Evolutionary conservation across 2,888 invertebrate genomes (phyloP).

Genomic region (Pyralis farinalis): DNA sequence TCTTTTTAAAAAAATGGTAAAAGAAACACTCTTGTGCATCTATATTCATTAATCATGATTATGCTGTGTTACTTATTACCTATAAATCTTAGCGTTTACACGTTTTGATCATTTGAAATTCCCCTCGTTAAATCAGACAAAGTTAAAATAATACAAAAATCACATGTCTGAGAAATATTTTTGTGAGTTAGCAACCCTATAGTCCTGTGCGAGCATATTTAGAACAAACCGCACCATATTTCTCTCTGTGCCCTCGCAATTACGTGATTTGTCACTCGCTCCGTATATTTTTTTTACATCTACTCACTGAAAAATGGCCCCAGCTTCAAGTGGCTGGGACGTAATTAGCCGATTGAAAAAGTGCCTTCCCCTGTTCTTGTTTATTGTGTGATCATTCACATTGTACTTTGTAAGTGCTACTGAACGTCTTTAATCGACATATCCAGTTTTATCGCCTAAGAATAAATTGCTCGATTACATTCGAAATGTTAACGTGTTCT

Average conservation of each 20-base stretch:
- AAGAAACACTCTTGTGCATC: no score
- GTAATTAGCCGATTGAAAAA: conserved; percentile 73
- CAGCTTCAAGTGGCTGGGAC: conserved; percentile 51
- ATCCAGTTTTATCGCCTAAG: conserved; percentile 27
- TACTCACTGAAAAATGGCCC: conserved; percentile 64
- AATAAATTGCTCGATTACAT: conserved; percentile 11
- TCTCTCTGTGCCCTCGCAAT: conserved; percentile 75
- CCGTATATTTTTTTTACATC: conserved; percentile 48
- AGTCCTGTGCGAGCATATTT: conserved; percentile 59
- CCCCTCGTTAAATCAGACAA: no score
- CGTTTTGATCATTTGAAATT: no score
- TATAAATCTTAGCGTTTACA: no score
- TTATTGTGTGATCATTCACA: conserved; percentile 44
- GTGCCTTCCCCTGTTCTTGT: conserved; percentile 57
- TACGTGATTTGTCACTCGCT: conserved; percentile 78
- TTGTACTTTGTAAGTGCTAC: conserved; percentile 41
- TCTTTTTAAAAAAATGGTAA: no score
- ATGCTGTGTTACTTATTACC: no score
- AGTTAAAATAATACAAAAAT: no score
- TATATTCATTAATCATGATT: no score
- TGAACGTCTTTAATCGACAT: conserved; percentile 35
- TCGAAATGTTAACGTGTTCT: conserved; percentile 10
- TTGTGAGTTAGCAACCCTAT: conserved; percentile 1
- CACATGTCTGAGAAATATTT: not conserved
- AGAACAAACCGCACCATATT: conserved; percentile 73